phyloP scores from a whole-genome alignment of 2,113 vertebrate species.

The Procavia capensis region DNA sequence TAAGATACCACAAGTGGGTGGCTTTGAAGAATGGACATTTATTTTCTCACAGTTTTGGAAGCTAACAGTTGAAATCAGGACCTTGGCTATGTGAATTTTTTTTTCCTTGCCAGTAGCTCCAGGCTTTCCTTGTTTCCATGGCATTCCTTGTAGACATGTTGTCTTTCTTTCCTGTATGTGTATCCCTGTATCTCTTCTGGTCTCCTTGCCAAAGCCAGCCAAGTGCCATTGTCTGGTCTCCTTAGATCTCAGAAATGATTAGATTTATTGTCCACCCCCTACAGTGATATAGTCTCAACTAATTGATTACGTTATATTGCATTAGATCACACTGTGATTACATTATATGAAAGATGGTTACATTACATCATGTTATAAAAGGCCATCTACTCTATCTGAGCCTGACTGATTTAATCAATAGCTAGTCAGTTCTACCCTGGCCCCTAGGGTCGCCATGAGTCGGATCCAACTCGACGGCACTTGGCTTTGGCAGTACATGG shows the following conservation, averaged over 20 bases:
- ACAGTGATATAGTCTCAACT: background rate
- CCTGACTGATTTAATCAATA: background rate
- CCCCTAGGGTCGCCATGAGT: too few relatives aligned
- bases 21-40: too few relatives aligned
- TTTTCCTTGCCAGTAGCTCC: background rate
- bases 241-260: background rate
- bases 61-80: too few relatives aligned
- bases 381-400: background rate
- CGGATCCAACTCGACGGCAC: too few relatives aligned
- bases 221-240: too few relatives aligned
- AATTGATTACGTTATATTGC: too few relatives aligned
- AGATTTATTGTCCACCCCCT: background rate
- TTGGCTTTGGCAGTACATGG: too few relatives aligned
- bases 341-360: background rate
- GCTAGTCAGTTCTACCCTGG: too few relatives aligned
- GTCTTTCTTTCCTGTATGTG: background rate
- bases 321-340: too few relatives aligned
- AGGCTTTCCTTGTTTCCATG: background rate
- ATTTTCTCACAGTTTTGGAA: too few relatives aligned
- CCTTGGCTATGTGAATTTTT: background rate
- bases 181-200: background rate
- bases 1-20: too few relatives aligned
- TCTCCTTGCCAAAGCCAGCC: too few relatives aligned
- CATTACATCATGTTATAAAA: background rate
- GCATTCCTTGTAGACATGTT: background rate